Base-by-base conservation (phyloP, 2,797 vertebrate genomes). In the Hydrocynus forskahlii region DNA sequence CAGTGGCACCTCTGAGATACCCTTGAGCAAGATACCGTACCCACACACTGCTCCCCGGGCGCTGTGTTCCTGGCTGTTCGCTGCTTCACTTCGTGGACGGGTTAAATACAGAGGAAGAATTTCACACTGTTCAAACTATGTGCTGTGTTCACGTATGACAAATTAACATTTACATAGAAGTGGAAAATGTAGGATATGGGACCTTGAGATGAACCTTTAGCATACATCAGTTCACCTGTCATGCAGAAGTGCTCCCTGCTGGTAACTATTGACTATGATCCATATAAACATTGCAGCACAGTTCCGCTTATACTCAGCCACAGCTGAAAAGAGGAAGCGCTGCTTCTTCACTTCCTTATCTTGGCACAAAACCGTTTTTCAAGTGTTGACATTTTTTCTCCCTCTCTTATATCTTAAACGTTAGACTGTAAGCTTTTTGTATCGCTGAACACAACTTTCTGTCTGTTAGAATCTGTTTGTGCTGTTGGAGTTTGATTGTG, bases 261-360 rank as follows among this genome's bases (percentile, higher is more conserved):
- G 52, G 6, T 12, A 23, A 7, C 67, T 17, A 52, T 14, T 52
- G 68, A 70, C 45, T 50, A 7, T 40, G 35, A 64, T 82, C 21
- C 83, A 86, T 79, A 81, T 63, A 69, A 88, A 85, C 72, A 0
- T 1, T 68, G 68, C 25, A 62, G 16, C 10, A 16, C 43, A 21
- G 80, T 75, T 82, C 79, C 50, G 81, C 50, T 14, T 67, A 59
- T 25, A 45, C 13, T 7, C 8, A n/a, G 84, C 66, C 75, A 54
- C 72, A 70, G 25, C 82, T 48, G 63, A 57, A 89, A 92, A 88
- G 86, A 92, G 92, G 93, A 95, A 94, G 91, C 84, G 70, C 50
- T 77, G 69, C 76, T 83, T 85, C 86, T 86, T 83, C 76, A 84
- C 92, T 90, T 93, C 92, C 92, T 93, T 83, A 87, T 79, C 5